A percentile compares a stretch with the other conserved stretches of the same genome.
These are phyloP conservation scores for Pterophyllum scalare DNA, from an alignment of 2,113 vertebrate genomes.

Conservation along the genomic window DNA sequence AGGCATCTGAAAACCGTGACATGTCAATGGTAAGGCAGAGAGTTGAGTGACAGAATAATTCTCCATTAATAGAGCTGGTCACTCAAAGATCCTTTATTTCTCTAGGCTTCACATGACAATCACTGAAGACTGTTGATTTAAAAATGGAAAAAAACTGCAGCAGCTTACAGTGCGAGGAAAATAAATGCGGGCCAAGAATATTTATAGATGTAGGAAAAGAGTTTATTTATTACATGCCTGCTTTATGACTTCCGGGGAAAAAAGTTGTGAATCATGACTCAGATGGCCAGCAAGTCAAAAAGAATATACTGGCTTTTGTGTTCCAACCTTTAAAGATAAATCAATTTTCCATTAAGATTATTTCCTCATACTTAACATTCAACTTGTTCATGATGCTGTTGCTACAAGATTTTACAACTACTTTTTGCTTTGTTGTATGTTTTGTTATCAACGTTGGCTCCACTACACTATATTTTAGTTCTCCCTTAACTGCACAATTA, in stretches of 20 bases:
- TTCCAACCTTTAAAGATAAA: not conserved
- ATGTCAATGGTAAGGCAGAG: conserved; percentile 33
- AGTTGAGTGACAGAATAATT: conserved; percentile 73
- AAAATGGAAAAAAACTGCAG: not conserved
- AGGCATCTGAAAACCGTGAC: conserved; percentile 50
- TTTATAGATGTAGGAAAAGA: not conserved
- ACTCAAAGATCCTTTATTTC: conserved; percentile 36
- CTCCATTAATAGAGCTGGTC: conserved; percentile 58
- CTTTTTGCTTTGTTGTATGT: not conserved
- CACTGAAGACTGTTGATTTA: conserved; percentile 1
- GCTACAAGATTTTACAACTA: no score
- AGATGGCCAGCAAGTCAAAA: not conserved
- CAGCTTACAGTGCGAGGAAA: not conserved
- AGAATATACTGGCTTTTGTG: not conserved
- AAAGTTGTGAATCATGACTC: not conserved
- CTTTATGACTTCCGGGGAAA: not conserved
- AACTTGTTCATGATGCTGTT: not conserved
- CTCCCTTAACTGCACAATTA: not conserved
- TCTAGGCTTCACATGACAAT: conserved; percentile 36
- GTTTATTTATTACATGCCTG: not conserved
- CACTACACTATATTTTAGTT: not conserved
- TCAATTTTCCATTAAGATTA: not conserved
- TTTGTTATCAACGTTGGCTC: not conserved
- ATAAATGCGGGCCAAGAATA: not conserved
- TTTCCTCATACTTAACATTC: not conserved